phyloP scores from a whole-genome alignment of 2,113 vertebrate species.

The Isurus oxyrinchus region DNA sequence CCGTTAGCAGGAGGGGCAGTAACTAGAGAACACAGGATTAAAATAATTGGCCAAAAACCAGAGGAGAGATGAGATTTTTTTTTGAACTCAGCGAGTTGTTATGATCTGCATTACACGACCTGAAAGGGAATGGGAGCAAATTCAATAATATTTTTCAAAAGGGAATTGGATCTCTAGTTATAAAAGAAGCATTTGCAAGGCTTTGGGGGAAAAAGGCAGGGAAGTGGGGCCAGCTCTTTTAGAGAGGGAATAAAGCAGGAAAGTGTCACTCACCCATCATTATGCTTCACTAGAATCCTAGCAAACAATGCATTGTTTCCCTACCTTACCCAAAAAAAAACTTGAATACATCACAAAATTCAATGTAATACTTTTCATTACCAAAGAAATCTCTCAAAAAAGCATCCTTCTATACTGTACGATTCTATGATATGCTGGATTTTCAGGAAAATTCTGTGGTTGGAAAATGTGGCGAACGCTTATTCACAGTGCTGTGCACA shows the following conservation, averaged over 20 bases:
- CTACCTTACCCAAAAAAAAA: too few species aligned
- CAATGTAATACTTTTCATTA: too few species aligned
- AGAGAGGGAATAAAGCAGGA: background rate
- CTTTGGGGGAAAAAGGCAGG: background rate
- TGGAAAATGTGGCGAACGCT: background rate
- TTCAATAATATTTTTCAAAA: background rate
- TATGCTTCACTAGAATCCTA: too few species aligned
- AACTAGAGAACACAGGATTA: background rate
- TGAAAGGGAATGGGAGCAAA: background rate
- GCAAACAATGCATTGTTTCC: too few species aligned
- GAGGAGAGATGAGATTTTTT: background rate
- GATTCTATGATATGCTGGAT: background rate
- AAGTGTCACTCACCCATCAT: too few species aligned
- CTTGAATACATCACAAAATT: too few species aligned
- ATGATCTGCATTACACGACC: too few species aligned
- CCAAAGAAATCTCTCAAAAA: background rate
- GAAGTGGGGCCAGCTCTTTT: background rate
- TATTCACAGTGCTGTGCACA: background rate
- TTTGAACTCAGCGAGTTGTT: background rate
- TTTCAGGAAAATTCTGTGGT: constrained; percentile 16
- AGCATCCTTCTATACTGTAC: background rate
- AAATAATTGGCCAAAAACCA: background rate
- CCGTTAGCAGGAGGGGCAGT: background rate
- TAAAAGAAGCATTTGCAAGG: background rate
- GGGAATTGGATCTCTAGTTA: background rate